Evolutionary conservation across 2,113 vertebrate genomes (phyloP), one percentile per base, ranked within the genome.

Genomic region (Proteles cristata): DNA sequence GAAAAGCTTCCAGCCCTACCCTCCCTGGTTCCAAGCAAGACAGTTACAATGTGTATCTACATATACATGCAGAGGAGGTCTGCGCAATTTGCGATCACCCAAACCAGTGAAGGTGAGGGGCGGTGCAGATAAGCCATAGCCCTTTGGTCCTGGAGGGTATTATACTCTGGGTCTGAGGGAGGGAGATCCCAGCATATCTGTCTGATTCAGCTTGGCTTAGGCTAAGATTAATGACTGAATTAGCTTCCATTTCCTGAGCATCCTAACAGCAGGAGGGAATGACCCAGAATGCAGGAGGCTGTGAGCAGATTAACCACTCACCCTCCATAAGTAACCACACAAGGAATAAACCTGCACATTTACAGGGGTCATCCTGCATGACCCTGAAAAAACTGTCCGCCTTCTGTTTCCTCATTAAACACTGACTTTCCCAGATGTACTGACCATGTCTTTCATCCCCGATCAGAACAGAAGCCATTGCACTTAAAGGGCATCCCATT

Each of bases 221-320:
- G 84, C 82, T 88, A 43, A 63, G 96, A 97, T 93, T 84, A 95
- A 97, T 55, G 85, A 66, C 81, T 61, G 69, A 97, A 96, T 83
- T 53, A 76, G 83, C 66, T 82, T 77, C 68, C 89, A 53, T 63
- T 97, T 84, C 88, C 81, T 73, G 61, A 79, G 82, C 82, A 94
- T 73, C 76, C 89, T 8, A 61, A 73, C 88, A 88, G 91, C 82
- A 69, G 77, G 73, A 92, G 61, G 19, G 94, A 90, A 94, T 88
- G 94, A 94, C 97, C 90, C 83, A 96, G 90, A 92, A 92, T 61
- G 71, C 85, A 61, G 58, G 74, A 71, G 50, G 8, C 2, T 0
- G 2, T n/a, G 53, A 71, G 71, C 50, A 58, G 80, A 74, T 93
- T 80, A 97, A 73, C 86, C 16, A 61, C 68, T 91, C 71, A 0